Evolutionary conservation across 1,140 invertebrate species (phyloP), one percentile per base, ranked within the genome.

Genomic region (Drosophila arizonae): DNA sequence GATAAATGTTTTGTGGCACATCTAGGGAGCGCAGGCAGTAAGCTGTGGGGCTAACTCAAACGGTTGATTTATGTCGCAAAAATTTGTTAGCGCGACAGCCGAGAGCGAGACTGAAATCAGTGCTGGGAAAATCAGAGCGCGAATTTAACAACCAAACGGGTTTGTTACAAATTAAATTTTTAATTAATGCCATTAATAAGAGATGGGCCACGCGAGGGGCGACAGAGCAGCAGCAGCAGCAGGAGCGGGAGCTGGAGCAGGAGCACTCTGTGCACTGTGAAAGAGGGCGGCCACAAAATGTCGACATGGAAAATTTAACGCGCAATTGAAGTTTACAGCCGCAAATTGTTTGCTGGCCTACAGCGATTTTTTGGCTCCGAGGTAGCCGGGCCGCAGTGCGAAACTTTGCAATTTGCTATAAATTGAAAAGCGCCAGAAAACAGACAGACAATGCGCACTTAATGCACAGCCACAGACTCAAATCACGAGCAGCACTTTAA

Each of bases 141-240:
- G 39, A 55, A 45, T 56, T 66, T 36, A 54, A 46, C 61, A 62
- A 17, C 36, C 68, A 78, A 82, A 82, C 79, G 79, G 67, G 63
- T 71, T 82, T 73, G 76, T 79, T 69, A 72, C 68, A 76, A 84
- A 82, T 84, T 82, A 72, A 76, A 82, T 72, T 79, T 79, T 84
- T 84, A 82, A 82, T 82, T 79, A 82, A 84, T 82, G 72, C 72
- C 67, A 79, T 82, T 82, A 82, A 82, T 79, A 76, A 70, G 60
- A 62, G 60, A 62, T 63, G 56, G 61, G 46, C 67, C 30, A 13
- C 4, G 28, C 28, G 5, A 3, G 28, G 4, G 5, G 46, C 15
- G 46, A n/a, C 24, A 33, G 10, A 24, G 13, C n/a, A 28, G 41
- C 26, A 24, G 30, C 2, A 13, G 6, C 1, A 33, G 28, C 4